These are phyloP conservation scores for Labrus mixtus DNA, from an alignment of 2,113 vertebrate genomes.

Conservation along the genomic window DNA sequence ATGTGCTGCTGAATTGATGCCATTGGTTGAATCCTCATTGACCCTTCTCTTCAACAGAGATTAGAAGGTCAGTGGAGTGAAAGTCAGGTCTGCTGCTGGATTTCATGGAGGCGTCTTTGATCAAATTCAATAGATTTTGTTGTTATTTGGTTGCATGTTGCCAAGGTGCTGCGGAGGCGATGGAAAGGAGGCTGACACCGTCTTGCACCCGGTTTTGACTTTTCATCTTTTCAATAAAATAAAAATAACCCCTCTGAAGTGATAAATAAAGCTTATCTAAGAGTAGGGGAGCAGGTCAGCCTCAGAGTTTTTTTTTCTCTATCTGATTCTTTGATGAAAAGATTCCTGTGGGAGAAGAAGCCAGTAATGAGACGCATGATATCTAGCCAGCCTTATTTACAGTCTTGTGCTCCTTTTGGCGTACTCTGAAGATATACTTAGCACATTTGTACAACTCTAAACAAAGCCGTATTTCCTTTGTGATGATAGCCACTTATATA, in stretches of 20 bases:
- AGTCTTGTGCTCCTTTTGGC: constrained; percentile 35
- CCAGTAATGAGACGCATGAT: constrained; percentile 10
- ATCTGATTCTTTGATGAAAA: constrained; percentile 32
- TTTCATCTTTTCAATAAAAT: constrained; percentile 47
- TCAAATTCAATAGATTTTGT: constrained; percentile 42
- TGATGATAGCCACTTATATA: constrained; percentile 57
- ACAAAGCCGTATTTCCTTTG: constrained; percentile 64
- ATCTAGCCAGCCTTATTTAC: constrained; percentile 44
- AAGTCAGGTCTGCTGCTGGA: constrained; percentile 4
- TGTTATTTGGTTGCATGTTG: constrained; percentile 39
- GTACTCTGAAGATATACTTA: constrained; percentile 43
- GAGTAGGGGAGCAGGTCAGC: constrained; percentile 34
- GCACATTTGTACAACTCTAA: constrained; percentile 47
- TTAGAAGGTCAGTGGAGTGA: constrained; percentile 28
- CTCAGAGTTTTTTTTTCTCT: constrained; percentile 5
- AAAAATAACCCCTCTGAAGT: constrained; percentile 36
- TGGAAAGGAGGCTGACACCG: constrained; percentile 22
- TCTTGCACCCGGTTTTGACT: constrained; percentile 45
- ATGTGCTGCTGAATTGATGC: constrained; percentile 14
- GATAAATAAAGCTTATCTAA: constrained; percentile 8
- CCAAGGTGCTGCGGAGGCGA: constrained; percentile 24
- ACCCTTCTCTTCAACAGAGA: constrained; percentile 41
- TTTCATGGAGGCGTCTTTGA: constrained; percentile 52
- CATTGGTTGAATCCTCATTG: constrained; percentile 37
- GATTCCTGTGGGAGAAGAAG: constrained; percentile 30